Percentiles rank a stretch among this genome's conserved stretches.
These are phyloP conservation scores for Cryptotermes secundus DNA, from an alignment of 1,140 invertebrate genomes.

Conservation along the genomic window DNA sequence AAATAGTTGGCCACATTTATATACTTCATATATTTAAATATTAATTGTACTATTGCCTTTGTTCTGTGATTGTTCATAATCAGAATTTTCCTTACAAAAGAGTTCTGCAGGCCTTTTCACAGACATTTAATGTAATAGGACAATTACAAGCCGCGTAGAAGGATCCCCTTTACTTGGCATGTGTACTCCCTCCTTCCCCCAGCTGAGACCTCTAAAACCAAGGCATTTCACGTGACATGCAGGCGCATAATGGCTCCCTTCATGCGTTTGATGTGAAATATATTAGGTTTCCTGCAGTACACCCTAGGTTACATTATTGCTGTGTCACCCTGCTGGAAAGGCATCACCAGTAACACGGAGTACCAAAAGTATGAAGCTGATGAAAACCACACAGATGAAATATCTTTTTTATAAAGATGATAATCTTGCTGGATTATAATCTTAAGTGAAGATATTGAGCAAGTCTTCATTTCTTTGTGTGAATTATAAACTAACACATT, in stretches of 20 bases:
- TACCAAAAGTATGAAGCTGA: background rate
- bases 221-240: background rate
- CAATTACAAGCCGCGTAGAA: background rate
- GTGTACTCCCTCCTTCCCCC: too few species aligned
- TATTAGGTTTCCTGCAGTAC: background rate
- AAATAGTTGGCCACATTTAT: too few species aligned
- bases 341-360: background rate
- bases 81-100: background rate
- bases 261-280: conserved; percentile 17
- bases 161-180: too few species aligned
- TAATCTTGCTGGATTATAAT: too few species aligned
- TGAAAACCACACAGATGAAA: too few species aligned
- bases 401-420: too few species aligned
- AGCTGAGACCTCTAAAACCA: background rate
- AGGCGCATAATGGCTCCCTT: background rate
- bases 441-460: too few species aligned
- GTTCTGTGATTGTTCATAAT: background rate
- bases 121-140: background rate
- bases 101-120: background rate
- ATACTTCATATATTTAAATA: too few species aligned
- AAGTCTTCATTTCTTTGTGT: too few species aligned
- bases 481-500: too few species aligned
- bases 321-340: background rate
- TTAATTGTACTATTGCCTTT: background rate
- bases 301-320: background rate